Conservation (phyloP, 2,888 invertebrate species). For the Boloria selene region DNA sequence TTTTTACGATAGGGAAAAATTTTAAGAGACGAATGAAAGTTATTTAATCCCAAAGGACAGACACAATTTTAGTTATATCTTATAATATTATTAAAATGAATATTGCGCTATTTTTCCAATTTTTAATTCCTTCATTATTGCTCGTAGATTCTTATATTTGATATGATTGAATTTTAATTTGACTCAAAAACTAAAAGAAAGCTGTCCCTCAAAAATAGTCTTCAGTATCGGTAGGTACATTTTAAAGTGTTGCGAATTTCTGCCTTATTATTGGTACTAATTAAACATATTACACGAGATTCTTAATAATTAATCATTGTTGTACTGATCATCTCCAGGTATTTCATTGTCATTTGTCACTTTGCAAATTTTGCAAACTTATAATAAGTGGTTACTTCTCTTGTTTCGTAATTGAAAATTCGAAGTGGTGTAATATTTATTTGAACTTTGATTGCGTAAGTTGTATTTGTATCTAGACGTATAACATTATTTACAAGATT, state of each 20-base stretch:
- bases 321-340: conserved; percentile 45
- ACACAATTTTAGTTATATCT: no score
- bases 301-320: conserved; percentile 47
- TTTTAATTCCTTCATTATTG: conserved; percentile 7
- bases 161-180: conserved; percentile 3
- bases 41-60: no score
- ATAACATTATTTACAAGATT: conserved; percentile 45
- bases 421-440: conserved; percentile 38
- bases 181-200: conserved; percentile 42
- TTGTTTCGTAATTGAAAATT: conserved; percentile 48
- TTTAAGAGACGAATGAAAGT: no score
- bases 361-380: no score
- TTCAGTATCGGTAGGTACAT: conserved; percentile 64
- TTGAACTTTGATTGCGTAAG: conserved; percentile 54
- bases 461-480: conserved; percentile 45
- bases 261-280: conserved; percentile 50
- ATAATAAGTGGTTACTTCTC: conserved; percentile 56
- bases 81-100: no score
- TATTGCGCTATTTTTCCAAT: neutral
- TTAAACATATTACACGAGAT: conserved; percentile 56
- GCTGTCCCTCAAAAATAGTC: conserved; percentile 60
- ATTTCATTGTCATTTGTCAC: conserved; percentile 57
- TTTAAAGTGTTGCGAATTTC: conserved; percentile 55
- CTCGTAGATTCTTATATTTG: neutral
- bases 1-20: no score